Evolutionary conservation across 2,113 vertebrate species (phyloP).

Genomic region (Amphiprion percula): DNA sequence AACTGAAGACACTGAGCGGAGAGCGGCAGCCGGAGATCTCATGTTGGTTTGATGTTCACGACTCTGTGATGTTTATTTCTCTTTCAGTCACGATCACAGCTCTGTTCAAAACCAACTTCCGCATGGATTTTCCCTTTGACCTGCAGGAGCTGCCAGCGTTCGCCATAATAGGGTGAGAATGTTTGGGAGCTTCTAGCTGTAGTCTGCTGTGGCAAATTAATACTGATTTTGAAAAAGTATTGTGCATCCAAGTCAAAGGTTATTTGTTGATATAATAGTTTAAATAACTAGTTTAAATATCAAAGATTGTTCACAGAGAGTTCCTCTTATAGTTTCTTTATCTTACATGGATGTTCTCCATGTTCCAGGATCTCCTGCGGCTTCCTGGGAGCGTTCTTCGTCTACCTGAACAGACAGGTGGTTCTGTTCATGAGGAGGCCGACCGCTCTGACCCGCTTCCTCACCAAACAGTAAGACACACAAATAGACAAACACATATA

Average conservation of each 20-base stretch:
- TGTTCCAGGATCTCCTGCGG: slow-evolving; percentile 86
- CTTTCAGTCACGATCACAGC: slow-evolving; percentile 95
- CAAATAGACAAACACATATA: slow-evolving; percentile 1
- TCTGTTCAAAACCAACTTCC: slow-evolving; percentile 98
- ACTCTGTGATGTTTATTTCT: neutral
- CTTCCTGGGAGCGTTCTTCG: slow-evolving; percentile 95
- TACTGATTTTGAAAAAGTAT: no score
- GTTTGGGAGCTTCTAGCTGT: neutral
- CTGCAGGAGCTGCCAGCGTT: slow-evolving; percentile 97
- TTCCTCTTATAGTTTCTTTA: no score
- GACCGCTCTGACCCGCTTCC: slow-evolving; percentile 89
- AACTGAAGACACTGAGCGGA: neutral
- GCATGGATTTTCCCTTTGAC: slow-evolving; percentile 98
- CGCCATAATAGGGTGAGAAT: slow-evolving; percentile 93
- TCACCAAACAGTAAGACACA: slow-evolving; percentile 92
- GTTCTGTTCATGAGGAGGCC: slow-evolving; percentile 92
- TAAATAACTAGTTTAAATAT: no score
- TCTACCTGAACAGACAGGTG: slow-evolving; percentile 97
- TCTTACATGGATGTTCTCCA: no score
- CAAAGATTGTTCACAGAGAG: no score
- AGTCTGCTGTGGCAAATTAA: neutral
- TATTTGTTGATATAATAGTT: no score
- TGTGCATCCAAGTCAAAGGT: no score
- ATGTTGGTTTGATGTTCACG: neutral
- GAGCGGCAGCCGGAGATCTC: neutral